These are phyloP conservation scores for Nomada hirtipes DNA, from an alignment of 2,888 invertebrate genomes.

Conservation along the genomic window DNA sequence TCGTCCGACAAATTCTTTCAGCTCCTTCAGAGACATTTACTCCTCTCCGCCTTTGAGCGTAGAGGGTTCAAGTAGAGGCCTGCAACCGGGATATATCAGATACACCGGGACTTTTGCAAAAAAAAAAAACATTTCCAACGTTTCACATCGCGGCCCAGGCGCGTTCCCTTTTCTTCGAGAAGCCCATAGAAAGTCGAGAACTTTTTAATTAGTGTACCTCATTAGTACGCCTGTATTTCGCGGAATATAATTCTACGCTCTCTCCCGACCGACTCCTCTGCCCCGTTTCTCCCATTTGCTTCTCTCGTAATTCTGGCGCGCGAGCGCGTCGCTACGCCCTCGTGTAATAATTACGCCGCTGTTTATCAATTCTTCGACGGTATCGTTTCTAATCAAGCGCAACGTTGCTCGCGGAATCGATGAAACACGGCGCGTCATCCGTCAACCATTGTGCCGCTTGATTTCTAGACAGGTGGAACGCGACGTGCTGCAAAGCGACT, in stretches of 20 bases:
- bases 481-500: neutral
- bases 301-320: neutral
- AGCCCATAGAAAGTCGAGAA: slow-evolving; percentile 49
- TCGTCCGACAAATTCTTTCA: slow-evolving; percentile 30
- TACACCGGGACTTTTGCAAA: slow-evolving; percentile 6
- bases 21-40: slow-evolving; percentile 25
- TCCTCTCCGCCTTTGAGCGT: slow-evolving; percentile 9
- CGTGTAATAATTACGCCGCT: neutral
- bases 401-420: neutral
- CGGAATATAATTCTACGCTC: slow-evolving; percentile 41
- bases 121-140: slow-evolving; percentile 14
- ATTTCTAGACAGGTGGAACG: neutral
- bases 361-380: neutral
- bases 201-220: slow-evolving; percentile 62
- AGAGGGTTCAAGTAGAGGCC: neutral
- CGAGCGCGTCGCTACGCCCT: neutral
- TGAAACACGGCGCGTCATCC: neutral
- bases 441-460: neutral
- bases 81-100: slow-evolving; percentile 17
- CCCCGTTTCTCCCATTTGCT: neutral
- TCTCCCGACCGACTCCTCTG: neutral
- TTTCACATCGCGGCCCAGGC: slow-evolving; percentile 14
- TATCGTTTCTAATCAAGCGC: neutral
- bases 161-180: slow-evolving; percentile 43
- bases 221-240: slow-evolving; percentile 54